phyloP scores from a whole-genome alignment of 1,140 invertebrate species.

The Eriosoma lanigerum region DNA sequence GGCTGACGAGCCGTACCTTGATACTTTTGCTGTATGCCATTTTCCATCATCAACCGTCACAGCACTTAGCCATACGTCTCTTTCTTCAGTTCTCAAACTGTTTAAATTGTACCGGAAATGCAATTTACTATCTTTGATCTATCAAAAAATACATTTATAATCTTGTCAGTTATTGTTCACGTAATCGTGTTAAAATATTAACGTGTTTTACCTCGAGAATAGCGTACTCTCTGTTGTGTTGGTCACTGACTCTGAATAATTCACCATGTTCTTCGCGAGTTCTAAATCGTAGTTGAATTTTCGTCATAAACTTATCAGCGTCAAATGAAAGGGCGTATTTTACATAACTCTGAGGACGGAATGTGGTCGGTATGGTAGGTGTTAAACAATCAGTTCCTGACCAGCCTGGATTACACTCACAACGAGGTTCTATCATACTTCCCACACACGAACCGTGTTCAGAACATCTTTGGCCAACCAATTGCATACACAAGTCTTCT shows the following conservation, averaged over 20 bases:
- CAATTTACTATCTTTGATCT: slow-evolving; percentile 84
- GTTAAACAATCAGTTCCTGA: slow-evolving; percentile 83
- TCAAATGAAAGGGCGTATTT: slow-evolving; percentile 94
- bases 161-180: too few relatives aligned
- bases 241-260: slow-evolving; percentile 87
- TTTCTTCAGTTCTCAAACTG: slow-evolving; percentile 82
- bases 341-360: slow-evolving; percentile 89
- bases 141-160: background rate
- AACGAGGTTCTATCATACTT: slow-evolving; percentile 81
- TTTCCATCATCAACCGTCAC: slow-evolving; percentile 93
- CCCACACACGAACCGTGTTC: slow-evolving; percentile 93
- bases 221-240: slow-evolving; percentile 92
- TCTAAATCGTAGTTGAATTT: slow-evolving; percentile 88
- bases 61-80: slow-evolving; percentile 85
- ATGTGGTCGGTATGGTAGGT: slow-evolving; percentile 82
- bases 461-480: slow-evolving; percentile 79
- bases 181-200: too few relatives aligned
- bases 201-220: slow-evolving; percentile 75
- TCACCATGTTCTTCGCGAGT: slow-evolving; percentile 90
- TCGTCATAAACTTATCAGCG: slow-evolving; percentile 86
- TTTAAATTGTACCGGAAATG: slow-evolving; percentile 93
- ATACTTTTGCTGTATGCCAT: slow-evolving; percentile 88
- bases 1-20: slow-evolving; percentile 88
- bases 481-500: slow-evolving; percentile 81
- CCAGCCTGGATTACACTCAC: slow-evolving; percentile 90